Base-by-base conservation (phyloP, 2,888 invertebrate genomes). In the Danaus chrysippus region DNA sequence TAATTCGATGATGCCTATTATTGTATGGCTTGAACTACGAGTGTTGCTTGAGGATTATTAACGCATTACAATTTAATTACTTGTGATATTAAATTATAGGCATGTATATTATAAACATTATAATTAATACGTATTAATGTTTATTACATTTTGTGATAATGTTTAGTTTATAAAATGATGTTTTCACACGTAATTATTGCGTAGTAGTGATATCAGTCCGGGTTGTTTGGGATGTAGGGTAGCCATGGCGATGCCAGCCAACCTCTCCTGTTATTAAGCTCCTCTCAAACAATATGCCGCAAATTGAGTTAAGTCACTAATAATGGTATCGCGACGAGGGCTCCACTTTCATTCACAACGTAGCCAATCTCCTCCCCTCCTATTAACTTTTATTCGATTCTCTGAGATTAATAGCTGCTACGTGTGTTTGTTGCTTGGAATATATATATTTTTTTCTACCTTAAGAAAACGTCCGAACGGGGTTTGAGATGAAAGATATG, bases 241-340 rank as follows among this genome's bases (percentile, higher is more conserved):
- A 84, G 82, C 75, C 86, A 84, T 84, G 83, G 76, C 82, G 82
- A 83, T 84, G 77, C 76, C 77, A 75, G 78, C 73, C 82, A 79
- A 80, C 80, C 83, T 85, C 83, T 84, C 82, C 84, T 87, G 85
- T 90, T 89, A 90, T 90, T 90, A 91, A 87, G 86, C 84, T 82
- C 75, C 84, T 86, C 85, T 86, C 90, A 87, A 90, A 91, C 91
- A 91, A 90, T 90, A 89, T 85, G 86, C 85, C 87, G 73, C 91
- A 91, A 90, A 91, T 91, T 91, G 89, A 89, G 87, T 90, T 89
- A 89, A 89, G 87, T 88, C 84, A 82, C 87, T 91, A 91, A 90
- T 91, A 91, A 90, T 83, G 81, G 85, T 86, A 88, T 88, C 87
- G 82, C 78, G 77, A 76, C 75, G 81, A 80, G 84, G 82, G 84